phyloP scores from a whole-genome alignment of 2,888 invertebrate species.

The Eurois occulta region DNA sequence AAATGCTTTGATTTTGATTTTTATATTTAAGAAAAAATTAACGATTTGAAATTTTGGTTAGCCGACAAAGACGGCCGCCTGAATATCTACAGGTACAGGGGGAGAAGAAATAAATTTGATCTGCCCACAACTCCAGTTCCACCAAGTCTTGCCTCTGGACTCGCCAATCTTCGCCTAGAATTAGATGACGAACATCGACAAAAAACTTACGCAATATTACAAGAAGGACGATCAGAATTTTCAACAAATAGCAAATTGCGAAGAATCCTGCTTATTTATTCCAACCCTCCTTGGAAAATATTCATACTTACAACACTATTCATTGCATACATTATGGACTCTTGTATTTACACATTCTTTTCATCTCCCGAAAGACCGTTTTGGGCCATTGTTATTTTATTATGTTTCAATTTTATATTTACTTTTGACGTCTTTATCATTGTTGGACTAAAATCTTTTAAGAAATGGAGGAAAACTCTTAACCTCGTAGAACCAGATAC shows the following conservation, averaged over 20 bases:
- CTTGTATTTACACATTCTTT: conserved; percentile 84
- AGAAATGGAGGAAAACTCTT: conserved; percentile 86
- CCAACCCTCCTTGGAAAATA: conserved; percentile 82
- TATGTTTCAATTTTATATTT: conserved; percentile 81
- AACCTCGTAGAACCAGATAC: conserved; percentile 86
- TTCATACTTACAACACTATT: conserved; percentile 81
- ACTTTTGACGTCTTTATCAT: conserved; percentile 81
- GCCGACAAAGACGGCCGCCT: conserved; percentile 67
- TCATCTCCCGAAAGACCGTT: conserved; percentile 73
- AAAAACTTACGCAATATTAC: conserved; percentile 84
- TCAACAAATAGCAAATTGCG: conserved; percentile 78
- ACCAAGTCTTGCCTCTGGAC: conserved; percentile 2
- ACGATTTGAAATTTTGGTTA: conserved; percentile 39
- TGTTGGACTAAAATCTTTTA: conserved; percentile 84
- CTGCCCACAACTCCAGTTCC: neutral
- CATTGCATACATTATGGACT: conserved; percentile 82
- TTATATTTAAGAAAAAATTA: neutral
- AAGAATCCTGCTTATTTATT: conserved; percentile 82
- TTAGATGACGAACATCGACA: conserved; percentile 74
- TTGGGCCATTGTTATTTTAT: conserved; percentile 77
- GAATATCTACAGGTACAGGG: conserved; percentile 81
- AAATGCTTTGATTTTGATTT: no score
- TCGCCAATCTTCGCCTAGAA: conserved; percentile 70
- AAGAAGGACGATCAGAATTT: conserved; percentile 83
- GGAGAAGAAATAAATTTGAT: conserved; percentile 71